Conservation (phyloP, 2,797 vertebrate species). For the Pristis pectinata region DNA sequence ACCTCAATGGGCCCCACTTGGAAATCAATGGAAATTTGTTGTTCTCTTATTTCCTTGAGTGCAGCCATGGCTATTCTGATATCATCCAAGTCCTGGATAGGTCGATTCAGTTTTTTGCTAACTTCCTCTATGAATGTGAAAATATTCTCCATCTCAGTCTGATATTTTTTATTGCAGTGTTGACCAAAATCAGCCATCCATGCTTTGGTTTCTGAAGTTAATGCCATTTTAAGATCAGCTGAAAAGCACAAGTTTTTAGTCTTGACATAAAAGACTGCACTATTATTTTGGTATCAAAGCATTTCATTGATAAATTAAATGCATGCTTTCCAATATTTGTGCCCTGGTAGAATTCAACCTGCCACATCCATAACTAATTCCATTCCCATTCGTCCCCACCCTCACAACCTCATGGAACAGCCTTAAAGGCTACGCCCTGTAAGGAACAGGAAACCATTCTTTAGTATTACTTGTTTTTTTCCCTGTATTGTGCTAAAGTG, state of each 20-base stretch:
- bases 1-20: conserved; percentile 88
- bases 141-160: conserved; percentile 80
- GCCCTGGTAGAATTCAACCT: background rate
- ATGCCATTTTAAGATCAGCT: conserved; percentile 81
- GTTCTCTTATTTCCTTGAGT: conserved; percentile 83
- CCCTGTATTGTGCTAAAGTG: too few relatives aligned
- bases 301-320: background rate
- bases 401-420: too few relatives aligned
- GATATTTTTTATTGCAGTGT: conserved; percentile 80
- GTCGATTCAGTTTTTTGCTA: conserved; percentile 78
- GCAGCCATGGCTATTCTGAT: conserved; percentile 82
- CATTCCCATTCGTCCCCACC: too few relatives aligned
- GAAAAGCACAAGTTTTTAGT: conserved; percentile 40
- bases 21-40: conserved; percentile 77
- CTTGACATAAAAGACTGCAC: background rate
- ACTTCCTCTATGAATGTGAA: conserved; percentile 80
- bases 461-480: too few relatives aligned
- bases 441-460: too few relatives aligned
- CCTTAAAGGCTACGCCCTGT: too few relatives aligned
- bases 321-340: background rate
- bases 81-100: conserved; percentile 86
- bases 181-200: conserved; percentile 79
- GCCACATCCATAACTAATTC: background rate
- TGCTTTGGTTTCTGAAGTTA: conserved; percentile 78
- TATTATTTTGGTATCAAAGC: background rate